Evolutionary conservation across 2,113 vertebrate species (phyloP).

Genomic region (Peromyscus californicus): DNA sequence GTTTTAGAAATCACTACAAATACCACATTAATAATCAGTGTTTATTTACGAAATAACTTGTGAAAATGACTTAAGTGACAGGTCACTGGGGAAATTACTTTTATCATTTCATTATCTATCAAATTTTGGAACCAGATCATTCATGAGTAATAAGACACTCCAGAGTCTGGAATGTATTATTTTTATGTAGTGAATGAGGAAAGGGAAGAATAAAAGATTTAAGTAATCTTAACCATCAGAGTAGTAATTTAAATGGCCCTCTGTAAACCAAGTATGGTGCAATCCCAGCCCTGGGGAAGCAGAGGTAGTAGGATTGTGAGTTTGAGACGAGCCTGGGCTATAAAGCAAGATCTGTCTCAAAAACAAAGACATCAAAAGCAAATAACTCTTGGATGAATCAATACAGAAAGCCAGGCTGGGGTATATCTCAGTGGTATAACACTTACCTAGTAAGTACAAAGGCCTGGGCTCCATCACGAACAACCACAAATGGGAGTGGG

Average conservation of each 20-base stretch:
- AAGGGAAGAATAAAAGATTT: neutral
- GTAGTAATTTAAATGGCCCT: neutral
- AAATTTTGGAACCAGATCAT: neutral
- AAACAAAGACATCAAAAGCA: neutral
- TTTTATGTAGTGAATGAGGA: neutral
- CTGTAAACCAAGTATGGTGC: neutral
- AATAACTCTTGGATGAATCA: neutral
- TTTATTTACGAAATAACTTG: constrained; percentile 73
- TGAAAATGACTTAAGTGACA: constrained; percentile 28
- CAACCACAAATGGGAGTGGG: neutral
- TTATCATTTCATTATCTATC: neutral
- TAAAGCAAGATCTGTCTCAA: neutral
- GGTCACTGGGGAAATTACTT: constrained; percentile 19
- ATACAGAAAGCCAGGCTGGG: neutral
- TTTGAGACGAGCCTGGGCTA: neutral
- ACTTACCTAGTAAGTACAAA: neutral
- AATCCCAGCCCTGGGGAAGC: neutral
- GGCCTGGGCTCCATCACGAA: neutral
- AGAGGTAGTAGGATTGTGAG: neutral
- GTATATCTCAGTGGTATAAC: neutral
- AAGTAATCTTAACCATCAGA: neutral
- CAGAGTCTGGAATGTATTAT: neutral
- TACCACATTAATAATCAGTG: constrained; percentile 90
- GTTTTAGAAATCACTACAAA: constrained; percentile 90
- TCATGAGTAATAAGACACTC: neutral